phyloP scores from a whole-genome alignment of 2,888 invertebrate species.

The Prosapia bicincta region DNA sequence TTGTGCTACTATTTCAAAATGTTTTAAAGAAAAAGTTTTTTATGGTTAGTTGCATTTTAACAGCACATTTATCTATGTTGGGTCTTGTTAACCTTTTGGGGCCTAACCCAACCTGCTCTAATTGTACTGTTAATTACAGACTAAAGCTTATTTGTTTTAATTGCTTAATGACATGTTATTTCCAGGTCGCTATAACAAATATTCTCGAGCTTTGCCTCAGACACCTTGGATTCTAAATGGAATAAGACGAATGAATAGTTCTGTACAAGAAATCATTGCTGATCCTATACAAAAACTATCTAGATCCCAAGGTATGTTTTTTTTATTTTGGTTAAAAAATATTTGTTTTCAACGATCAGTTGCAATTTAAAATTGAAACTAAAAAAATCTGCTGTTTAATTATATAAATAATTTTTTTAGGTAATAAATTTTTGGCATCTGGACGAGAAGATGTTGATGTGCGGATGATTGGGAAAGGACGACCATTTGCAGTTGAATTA shows the following conservation, averaged over 20 bases:
- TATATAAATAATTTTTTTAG: too few relatives aligned
- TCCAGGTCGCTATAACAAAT: constrained; percentile 75
- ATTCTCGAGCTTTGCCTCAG: constrained; percentile 80
- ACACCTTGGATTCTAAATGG: constrained; percentile 92
- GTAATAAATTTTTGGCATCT: constrained; percentile 71
- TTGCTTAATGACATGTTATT: too few relatives aligned
- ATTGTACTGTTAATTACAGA: neutral
- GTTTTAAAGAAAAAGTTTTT: too few relatives aligned
- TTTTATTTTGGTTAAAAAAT: too few relatives aligned
- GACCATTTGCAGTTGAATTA: constrained; percentile 91
- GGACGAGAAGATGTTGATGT: constrained; percentile 98
- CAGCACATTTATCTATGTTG: constrained; percentile 33
- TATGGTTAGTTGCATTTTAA: too few relatives aligned
- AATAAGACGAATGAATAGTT: constrained; percentile 72
- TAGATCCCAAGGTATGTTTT: constrained; percentile 53
- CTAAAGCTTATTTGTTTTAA: neutral
- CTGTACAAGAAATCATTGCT: constrained; percentile 87
- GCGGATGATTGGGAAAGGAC: constrained; percentile 82
- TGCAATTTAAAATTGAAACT: too few relatives aligned
- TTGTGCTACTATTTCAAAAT: too few relatives aligned
- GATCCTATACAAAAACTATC: constrained; percentile 59
- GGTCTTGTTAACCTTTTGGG: neutral
- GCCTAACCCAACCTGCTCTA: neutral
- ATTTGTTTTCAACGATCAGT: too few relatives aligned
- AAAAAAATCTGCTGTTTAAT: too few relatives aligned